Evolutionary conservation across 2,888 invertebrate species (phyloP), one percentile per base, ranked within the genome.

Genomic region (Sthenelais limicola): DNA sequence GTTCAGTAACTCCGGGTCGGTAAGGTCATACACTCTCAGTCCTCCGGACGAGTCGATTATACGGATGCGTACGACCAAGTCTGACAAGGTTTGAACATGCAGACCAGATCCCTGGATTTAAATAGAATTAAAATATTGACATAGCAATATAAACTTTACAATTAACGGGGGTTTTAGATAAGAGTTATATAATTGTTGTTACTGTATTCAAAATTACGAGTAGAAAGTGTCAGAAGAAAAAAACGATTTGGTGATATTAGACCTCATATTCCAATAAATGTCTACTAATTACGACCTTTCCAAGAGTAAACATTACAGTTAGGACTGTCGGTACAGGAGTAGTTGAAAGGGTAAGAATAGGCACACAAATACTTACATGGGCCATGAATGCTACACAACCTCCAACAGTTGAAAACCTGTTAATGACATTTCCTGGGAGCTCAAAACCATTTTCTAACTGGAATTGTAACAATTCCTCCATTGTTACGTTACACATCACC

Each of bases 51-150:
- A 35, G 38, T 62, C 62, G 2, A 62, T 43, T 5, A 62, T 24
- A 1, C 62, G 62, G 4, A 62, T 62, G 38, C 62, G 38, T 26
- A 38, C 62, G 43, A 62, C 43, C 21, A n/a, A 24, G 62, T 62
- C 62, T 7, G 24, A 15, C 24, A 62, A 24, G n/a, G 62, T 21
- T 43, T 62, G 35, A 38, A 21, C 21, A 26, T 62, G 62, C n/a
- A 62, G 62, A 9, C 62, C 62, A 1, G 62, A 38, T 4, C 62
- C 62, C 62, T 62, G 62, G n/a, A n/a, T n/a, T n/a, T n/a, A n/a
- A n/a, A n/a, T n/a, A n/a, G n/a, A n/a, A n/a, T n/a, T n/a, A n/a
- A n/a, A n/a, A n/a, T n/a, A n/a, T n/a, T n/a, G n/a, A n/a, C n/a
- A n/a, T n/a, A n/a, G n/a, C n/a, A n/a, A n/a, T n/a, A n/a, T n/a